Evolutionary conservation across 2,113 vertebrate species (phyloP), one percentile per base, ranked within the genome.

Genomic region (Polypterus senegalus): DNA sequence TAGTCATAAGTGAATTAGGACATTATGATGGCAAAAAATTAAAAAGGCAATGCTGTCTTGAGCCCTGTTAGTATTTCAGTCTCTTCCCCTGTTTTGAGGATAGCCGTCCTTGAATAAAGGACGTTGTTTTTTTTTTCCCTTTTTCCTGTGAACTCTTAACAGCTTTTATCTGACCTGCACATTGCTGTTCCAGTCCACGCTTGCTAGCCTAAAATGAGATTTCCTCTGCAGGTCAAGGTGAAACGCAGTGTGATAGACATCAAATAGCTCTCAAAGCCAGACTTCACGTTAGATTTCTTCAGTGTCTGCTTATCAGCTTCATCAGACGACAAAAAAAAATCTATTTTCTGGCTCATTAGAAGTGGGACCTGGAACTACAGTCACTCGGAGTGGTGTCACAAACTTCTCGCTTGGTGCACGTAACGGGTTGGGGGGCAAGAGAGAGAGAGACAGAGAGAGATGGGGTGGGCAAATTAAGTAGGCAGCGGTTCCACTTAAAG

Each of bases 211-310:
- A 64, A 47, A 54, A 64, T 47, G 51, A 47, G 61, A 62, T 62
- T 62, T 61, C 60, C 60, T 52, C 49, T 9, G 46, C 53, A 27
- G 46, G 61, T 63, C 57, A 47, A 56, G 55, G 64, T 58, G n/a
- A 27, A 58, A 45, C 43, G 46, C n/a, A n/a, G 7, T 43, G 6
- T 56, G 5, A 44, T 45, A 58, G 56, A 58, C 56, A 58, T 58
- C 56, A 58, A 58, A 44, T 44, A 3, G 8, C 43, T 58, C 43
- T 5, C 3, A 58, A 45, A 45, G 56, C 56, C 43, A 45, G 27
- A 45, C 56, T 58, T 4, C 5, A 58, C 43, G 56, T 58, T 9
- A 58, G 43, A 58, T 45, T 27, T 27, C 56, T 45, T 45, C 56
- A 10, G 9, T 11, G 27, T 57, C 43, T 58, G 44, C 46, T 58